phyloP scores from a whole-genome alignment of 2,888 invertebrate species.

The Biston stratarius region DNA sequence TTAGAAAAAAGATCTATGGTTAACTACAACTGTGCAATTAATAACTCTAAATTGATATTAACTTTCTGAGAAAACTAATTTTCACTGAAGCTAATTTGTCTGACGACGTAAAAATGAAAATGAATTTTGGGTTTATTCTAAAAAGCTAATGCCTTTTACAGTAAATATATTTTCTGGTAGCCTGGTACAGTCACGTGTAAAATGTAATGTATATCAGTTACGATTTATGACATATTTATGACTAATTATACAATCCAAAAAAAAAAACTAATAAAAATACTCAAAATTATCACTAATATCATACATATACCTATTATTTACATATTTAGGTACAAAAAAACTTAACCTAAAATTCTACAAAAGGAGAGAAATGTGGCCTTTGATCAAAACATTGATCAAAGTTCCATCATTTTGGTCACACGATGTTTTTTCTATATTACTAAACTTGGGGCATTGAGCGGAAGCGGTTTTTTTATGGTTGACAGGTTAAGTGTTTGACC shows the following conservation, averaged over 20 bases:
- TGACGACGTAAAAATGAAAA: neutral
- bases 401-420: too few relatives aligned
- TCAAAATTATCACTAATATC: too few relatives aligned
- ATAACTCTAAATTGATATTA: slow-evolving; percentile 4
- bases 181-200: neutral
- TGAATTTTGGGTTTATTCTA: neutral
- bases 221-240: slow-evolving; percentile 1
- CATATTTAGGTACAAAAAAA: too few relatives aligned
- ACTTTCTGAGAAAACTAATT: slow-evolving; percentile 1
- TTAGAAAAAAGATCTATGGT: neutral
- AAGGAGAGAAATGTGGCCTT: too few relatives aligned
- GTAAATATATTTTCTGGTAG: neutral
- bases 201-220: neutral
- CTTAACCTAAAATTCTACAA: too few relatives aligned
- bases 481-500: too few relatives aligned
- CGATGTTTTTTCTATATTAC: too few relatives aligned
- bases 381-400: too few relatives aligned
- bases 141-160: neutral
- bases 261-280: too few relatives aligned
- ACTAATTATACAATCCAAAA: too few relatives aligned
- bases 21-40: neutral
- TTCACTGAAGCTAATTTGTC: neutral
- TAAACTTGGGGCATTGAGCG: slow-evolving; percentile 36
- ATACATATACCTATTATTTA: too few relatives aligned
- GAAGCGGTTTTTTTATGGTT: slow-evolving; percentile 4